Evolutionary conservation across 2,888 invertebrate genomes (phyloP).

Genomic region (Colletes collaris): DNA sequence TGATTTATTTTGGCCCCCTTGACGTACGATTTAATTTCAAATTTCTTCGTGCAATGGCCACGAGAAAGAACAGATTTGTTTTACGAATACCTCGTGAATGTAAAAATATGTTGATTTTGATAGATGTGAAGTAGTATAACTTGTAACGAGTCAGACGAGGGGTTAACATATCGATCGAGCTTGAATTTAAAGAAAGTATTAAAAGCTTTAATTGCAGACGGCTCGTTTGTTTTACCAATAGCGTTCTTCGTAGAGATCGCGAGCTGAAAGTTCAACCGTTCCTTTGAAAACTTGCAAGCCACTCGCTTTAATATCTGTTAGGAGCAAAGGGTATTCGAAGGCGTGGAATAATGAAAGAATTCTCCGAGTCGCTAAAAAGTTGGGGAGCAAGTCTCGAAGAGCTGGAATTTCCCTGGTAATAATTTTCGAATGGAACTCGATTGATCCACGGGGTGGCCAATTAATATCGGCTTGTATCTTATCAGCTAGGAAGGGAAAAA

Average conservation of each 20-base stretch:
- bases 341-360: neutral
- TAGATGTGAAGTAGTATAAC: too few species aligned
- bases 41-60: too few species aligned
- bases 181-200: too few species aligned
- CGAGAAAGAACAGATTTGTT: too few species aligned
- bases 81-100: too few species aligned
- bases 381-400: too few species aligned
- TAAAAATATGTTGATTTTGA: too few species aligned
- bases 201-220: neutral
- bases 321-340: neutral
- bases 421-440: neutral
- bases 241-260: neutral
- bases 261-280: neutral
- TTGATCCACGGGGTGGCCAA: neutral
- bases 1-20: too few species aligned
- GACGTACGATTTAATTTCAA: too few species aligned
- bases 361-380: too few species aligned
- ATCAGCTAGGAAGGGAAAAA: neutral
- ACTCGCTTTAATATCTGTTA: neutral
- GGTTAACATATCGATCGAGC: too few species aligned
- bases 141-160: too few species aligned
- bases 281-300: neutral
- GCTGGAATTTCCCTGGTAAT: neutral
- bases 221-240: neutral
- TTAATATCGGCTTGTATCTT: conserved; percentile 1